A percentile compares a stretch with the other conserved stretches of the same genome.
Evolutionary conservation across 30 jellyfish, hydroid and myxozoan species (phyloP).

Genomic region (Nemopilema nomurai): DNA sequence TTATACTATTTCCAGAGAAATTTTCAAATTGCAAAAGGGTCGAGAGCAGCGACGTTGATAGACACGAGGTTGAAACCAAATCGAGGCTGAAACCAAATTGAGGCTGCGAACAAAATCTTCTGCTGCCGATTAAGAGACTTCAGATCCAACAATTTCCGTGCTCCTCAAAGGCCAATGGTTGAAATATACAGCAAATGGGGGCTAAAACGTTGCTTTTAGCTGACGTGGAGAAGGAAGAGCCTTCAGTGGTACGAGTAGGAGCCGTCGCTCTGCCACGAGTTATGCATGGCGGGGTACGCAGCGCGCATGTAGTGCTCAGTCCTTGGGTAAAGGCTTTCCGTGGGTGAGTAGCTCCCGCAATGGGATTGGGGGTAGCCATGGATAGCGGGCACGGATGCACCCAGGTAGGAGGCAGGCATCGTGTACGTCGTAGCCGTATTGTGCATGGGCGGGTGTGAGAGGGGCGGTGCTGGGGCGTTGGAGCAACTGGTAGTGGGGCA

Average conservation of each 20-base stretch:
- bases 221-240: too few species aligned
- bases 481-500: conserved; percentile 70
- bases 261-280: conserved; percentile 73
- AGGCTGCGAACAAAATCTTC: not conserved
- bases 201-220: too few species aligned
- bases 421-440: conserved; percentile 60
- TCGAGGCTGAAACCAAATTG: not conserved
- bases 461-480: conserved; percentile 84
- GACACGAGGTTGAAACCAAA: too few species aligned
- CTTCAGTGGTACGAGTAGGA: conserved; percentile 69
- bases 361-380: conserved; percentile 74
- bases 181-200: not conserved
- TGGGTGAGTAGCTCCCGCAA: conserved; percentile 72
- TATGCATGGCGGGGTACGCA: conserved; percentile 65
- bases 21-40: not conserved
- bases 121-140: not conserved
- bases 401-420: conserved; percentile 49
- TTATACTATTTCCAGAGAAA: not conserved
- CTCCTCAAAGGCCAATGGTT: not conserved
- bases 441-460: conserved; percentile 86
- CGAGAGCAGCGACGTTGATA: too few species aligned
- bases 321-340: conserved; percentile 72
- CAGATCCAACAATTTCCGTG: not conserved
- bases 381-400: conserved; percentile 51
- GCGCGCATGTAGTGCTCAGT: conserved; percentile 68